Evolutionary conservation across 2,888 invertebrate species (phyloP).

Genomic region (Gryllus longicercus): DNA sequence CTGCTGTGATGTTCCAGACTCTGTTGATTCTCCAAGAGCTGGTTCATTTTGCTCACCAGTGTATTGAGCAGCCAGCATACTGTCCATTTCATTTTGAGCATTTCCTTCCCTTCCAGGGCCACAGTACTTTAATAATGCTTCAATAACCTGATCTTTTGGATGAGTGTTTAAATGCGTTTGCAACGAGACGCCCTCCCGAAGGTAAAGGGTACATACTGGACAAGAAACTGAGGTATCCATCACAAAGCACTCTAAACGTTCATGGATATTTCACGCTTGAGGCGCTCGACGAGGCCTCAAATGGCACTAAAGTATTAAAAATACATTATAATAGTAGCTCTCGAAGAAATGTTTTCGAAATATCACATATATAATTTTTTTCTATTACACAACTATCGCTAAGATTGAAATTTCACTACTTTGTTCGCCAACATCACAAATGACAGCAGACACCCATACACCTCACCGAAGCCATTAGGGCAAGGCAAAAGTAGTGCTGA

Average conservation of each 20-base stretch:
- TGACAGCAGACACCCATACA: too few species aligned
- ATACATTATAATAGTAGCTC: too few species aligned
- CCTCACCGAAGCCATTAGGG: too few species aligned
- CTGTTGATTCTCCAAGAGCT: background rate
- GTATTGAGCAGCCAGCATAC: background rate
- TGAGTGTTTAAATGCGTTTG: slow-evolving; percentile 80
- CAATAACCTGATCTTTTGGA: slow-evolving; percentile 84
- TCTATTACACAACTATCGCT: too few species aligned
- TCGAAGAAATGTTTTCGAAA: too few species aligned
- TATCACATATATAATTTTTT: too few species aligned
- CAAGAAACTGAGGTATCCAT: slow-evolving; percentile 47
- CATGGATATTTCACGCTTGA: too few species aligned
- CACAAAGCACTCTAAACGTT: background rate
- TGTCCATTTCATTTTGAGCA: background rate
- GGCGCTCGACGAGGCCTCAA: too few species aligned
- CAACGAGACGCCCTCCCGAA: slow-evolving; percentile 77
- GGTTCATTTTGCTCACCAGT: background rate
- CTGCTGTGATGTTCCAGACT: background rate
- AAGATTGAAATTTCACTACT: too few species aligned
- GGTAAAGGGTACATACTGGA: slow-evolving; percentile 79
- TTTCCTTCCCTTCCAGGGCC: slow-evolving; percentile 22
- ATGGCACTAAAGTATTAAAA: too few species aligned
- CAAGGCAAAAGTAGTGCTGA: too few species aligned
- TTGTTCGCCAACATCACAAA: too few species aligned
- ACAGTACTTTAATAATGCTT: slow-evolving; percentile 55